These are phyloP conservation scores for Podarcis cretensis DNA, from an alignment of 2,113 vertebrate species.

Conservation along the genomic window DNA sequence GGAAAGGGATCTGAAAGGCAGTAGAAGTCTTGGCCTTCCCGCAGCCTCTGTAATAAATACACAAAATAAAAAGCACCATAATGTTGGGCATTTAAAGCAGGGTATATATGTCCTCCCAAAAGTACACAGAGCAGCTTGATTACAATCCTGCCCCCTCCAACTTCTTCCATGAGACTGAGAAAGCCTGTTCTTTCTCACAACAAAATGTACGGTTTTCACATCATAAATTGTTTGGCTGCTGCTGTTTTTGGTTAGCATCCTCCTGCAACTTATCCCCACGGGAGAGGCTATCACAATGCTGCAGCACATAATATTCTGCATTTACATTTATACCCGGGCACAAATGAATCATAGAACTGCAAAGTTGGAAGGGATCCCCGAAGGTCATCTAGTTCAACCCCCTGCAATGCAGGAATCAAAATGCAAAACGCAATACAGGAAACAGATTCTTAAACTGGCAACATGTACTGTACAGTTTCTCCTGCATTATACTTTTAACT, in stretches of 20 bases:
- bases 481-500: conserved; percentile 19
- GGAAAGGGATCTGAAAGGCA: not conserved
- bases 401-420: not conserved
- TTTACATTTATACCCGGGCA: not conserved
- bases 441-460: not conserved
- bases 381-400: too few relatives aligned
- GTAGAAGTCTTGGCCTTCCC: not conserved
- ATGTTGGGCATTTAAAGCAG: not conserved
- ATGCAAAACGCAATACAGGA: not conserved
- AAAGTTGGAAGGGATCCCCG: too few relatives aligned
- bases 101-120: not conserved
- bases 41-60: not conserved
- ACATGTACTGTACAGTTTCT: not conserved
- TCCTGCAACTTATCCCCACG: conserved; percentile 20
- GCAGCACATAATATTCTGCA: conserved; percentile 9
- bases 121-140: not conserved
- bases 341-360: not conserved
- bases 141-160: not conserved
- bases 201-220: conserved; percentile 19
- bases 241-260: not conserved
- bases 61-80: not conserved
- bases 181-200: not conserved
- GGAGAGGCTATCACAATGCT: conserved; percentile 35
- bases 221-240: not conserved
- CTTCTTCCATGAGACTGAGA: not conserved